Base-by-base conservation (phyloP, 2,888 invertebrate genomes). In the Chaitophorus viminalis region DNA sequence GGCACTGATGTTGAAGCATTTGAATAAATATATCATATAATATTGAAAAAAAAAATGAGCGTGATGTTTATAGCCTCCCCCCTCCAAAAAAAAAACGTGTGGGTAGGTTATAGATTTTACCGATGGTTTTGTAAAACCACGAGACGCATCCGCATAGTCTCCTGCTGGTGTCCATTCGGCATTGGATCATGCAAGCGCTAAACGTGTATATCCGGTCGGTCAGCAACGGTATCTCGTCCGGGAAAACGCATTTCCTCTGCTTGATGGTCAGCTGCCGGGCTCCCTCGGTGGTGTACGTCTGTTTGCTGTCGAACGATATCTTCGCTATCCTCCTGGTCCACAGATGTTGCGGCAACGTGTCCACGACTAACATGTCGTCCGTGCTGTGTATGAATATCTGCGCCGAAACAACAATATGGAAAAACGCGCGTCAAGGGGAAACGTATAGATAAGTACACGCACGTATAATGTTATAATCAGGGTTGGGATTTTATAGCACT, bases 201-300 rank as follows among this genome's bases (percentile, higher is more conserved):
- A 95, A 90, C 0, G 95, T 95, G 90, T 95, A 95, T 77, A 93
- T 93, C 4, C 92, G 91, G 0, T 93, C 93, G 0, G 93, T 94
- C 83, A 93, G 92, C 89, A 96, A 91, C 88, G 92, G 92, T 31
- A 94, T 92, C 91, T 96, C 96, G 90, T 95, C 93, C 0, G 93
- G 92, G 90, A 95, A 96, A 54, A 95, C 93, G 90, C 96, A 96
- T 84, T 94, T 93, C 18, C 96, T 92, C 91, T 96, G 96, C 3
- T 93, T 93, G 21, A 94, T 93, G 1, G 93, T 92, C 76, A 96
- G 91, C 90, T 95, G 95, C 0, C 94, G 92, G 0, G 95, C 95
- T 90, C 95, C 95, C 88, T 94, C 93, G 0, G 95, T 95, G 0
- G 95, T 95, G 91, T 95, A 95, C 0, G 95, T 95, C 90, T 95